Conservation (phyloP, 2,888 invertebrate genomes). For the Theodoxus fluviatilis region DNA sequence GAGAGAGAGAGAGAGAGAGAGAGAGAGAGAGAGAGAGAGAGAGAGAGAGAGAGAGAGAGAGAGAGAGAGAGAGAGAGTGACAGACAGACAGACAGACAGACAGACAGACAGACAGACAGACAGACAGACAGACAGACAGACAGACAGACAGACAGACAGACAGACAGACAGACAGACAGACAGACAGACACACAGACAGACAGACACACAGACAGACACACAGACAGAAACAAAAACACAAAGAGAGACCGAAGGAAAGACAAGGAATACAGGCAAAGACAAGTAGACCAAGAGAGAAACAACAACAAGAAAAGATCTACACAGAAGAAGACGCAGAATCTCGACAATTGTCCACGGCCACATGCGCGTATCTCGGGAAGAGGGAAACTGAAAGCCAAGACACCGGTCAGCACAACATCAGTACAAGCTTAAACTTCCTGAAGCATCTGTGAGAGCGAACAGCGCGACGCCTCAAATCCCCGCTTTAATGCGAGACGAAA, state of each 20-base stretch:
- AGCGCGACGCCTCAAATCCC: too few relatives aligned
- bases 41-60: conserved; percentile 17
- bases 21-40: conserved; percentile 23
- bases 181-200: conserved; percentile 19
- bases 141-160: conserved; percentile 6
- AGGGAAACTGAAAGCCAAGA: too few relatives aligned
- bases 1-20: conserved; percentile 22
- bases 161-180: background rate
- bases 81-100: background rate
- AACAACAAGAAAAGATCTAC: too few relatives aligned
- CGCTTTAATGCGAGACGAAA: too few relatives aligned
- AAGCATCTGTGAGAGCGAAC: too few relatives aligned
- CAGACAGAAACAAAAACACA: background rate
- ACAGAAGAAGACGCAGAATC: too few relatives aligned
- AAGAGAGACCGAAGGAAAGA: background rate
- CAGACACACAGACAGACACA: background rate
- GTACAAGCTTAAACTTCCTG: too few relatives aligned
- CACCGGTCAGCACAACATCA: too few relatives aligned
- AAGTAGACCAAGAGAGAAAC: too few relatives aligned
- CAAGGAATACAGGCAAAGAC: background rate
- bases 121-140: conserved; percentile 5
- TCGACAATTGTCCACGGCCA: too few relatives aligned
- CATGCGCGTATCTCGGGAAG: too few relatives aligned
- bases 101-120: background rate
- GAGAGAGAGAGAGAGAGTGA: background rate